These are phyloP conservation scores for Ictidomys tridecemlineatus DNA, from an alignment of 2,113 vertebrate genomes.

Conservation along the genomic window DNA sequence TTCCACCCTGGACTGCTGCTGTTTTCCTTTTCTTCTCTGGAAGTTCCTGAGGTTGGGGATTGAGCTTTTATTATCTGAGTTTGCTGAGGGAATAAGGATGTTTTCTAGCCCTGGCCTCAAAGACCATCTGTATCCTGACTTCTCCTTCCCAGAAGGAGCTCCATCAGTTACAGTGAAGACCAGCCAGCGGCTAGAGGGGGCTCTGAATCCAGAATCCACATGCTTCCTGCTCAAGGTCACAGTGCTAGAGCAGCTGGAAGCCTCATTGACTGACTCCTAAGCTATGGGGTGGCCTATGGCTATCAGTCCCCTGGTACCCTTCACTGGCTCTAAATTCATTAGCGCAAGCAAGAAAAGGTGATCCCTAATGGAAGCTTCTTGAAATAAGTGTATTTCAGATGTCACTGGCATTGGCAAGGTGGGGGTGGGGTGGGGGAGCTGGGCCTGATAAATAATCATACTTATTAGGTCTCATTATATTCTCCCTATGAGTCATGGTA, in stretches of 20 bases:
- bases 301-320: neutral
- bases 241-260: neutral
- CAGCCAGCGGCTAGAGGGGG: neutral
- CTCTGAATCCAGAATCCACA: fast-evolving
- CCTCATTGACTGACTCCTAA: neutral
- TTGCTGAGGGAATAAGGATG: neutral
- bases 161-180: neutral
- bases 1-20: fast-evolving
- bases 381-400: neutral
- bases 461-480: neutral
- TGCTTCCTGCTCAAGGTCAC: neutral
- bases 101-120: neutral
- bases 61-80: neutral
- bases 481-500: neutral
- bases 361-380: neutral
- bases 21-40: neutral
- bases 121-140: neutral
- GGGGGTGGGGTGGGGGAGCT: neutral
- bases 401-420: neutral
- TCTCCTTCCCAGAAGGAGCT: neutral
- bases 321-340: neutral
- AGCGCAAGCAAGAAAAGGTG: neutral
- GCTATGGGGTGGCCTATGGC: neutral
- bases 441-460: neutral
- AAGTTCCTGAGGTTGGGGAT: neutral